These are phyloP conservation scores for Hanleya hanleyi DNA, from an alignment of 2,888 invertebrate species.

Conservation along the genomic window DNA sequence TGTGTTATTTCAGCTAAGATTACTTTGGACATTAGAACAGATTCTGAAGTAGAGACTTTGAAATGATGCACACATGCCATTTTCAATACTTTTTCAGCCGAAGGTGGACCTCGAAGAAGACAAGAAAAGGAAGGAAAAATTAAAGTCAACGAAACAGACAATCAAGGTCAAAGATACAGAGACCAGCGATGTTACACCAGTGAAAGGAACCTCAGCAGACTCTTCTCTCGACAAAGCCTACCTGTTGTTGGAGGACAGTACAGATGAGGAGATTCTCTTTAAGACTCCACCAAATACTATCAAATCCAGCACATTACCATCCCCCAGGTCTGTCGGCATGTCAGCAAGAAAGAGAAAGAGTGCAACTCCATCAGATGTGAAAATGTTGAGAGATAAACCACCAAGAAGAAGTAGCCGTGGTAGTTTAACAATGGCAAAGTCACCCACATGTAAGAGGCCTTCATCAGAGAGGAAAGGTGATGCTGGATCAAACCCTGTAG, in stretches of 20 bases:
- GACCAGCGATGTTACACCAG: background rate
- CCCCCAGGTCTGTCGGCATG: background rate
- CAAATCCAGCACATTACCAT: slow-evolving; percentile 22
- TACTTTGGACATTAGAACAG: too few relatives aligned
- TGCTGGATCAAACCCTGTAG: too few relatives aligned
- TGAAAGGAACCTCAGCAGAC: background rate
- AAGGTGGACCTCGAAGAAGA: background rate
- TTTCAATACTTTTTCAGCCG: background rate
- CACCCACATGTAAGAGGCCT: too few relatives aligned
- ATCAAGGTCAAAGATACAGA: background rate
- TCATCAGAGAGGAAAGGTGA: too few relatives aligned
- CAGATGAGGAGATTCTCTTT: slow-evolving; percentile 51
- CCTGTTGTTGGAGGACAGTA: slow-evolving; percentile 45
- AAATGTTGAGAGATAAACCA: too few relatives aligned
- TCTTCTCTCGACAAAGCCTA: slow-evolving; percentile 28
- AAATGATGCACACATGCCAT: too few relatives aligned
- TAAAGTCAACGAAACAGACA: background rate
- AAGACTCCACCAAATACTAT: slow-evolving; percentile 49
- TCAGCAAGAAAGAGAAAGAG: background rate
- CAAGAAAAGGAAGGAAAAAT: background rate
- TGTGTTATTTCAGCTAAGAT: too few relatives aligned
- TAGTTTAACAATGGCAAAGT: too few relatives aligned
- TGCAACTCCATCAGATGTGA: too few relatives aligned
- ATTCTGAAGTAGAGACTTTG: too few relatives aligned
- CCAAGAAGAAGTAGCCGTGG: too few relatives aligned